These are phyloP conservation scores for Telenomus remus DNA, from an alignment of 1,140 invertebrate species.

Conservation along the genomic window DNA sequence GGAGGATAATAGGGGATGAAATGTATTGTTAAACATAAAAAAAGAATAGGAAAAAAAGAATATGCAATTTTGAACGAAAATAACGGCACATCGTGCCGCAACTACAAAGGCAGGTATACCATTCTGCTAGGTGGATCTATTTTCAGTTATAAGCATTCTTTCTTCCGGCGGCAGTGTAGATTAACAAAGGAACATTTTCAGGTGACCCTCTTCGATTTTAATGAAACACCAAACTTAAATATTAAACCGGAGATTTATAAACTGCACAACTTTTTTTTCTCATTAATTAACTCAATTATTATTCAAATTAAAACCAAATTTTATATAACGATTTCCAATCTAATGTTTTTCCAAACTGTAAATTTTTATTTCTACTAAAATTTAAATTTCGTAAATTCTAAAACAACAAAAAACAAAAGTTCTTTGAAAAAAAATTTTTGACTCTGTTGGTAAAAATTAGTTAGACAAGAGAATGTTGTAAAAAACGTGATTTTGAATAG, in stretches of 20 bases:
- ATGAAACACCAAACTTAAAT: constrained; percentile 40
- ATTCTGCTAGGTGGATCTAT: constrained; percentile 52
- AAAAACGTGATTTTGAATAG: no score
- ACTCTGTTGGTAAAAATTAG: no score
- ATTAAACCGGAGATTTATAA: constrained; percentile 15
- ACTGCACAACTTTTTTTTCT: constrained; percentile 5
- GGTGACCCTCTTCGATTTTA: constrained; percentile 46
- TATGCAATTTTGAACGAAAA: constrained; percentile 43
- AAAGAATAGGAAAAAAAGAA: constrained; percentile 22
- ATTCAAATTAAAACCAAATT: background rate
- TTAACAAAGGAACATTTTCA: constrained; percentile 51
- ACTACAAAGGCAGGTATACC: constrained; percentile 53
- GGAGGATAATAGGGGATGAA: constrained; percentile 6
- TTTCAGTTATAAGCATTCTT: constrained; percentile 52
- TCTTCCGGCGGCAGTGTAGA: constrained; percentile 45
- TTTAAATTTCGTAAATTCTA: no score
- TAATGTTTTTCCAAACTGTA: no score
- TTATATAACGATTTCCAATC: no score
- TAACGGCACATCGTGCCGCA: constrained; percentile 49
- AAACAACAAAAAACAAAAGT: no score
- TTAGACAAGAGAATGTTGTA: no score
- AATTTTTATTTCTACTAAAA: no score
- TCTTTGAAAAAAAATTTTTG: no score
- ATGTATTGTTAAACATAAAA: constrained; percentile 32
- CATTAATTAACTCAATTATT: constrained; percentile 18